A percentile compares a stretch with the other conserved stretches of the same genome.
phyloP scores from a whole-genome alignment of 2,888 invertebrate species.

The Brassicogethes aeneus region DNA sequence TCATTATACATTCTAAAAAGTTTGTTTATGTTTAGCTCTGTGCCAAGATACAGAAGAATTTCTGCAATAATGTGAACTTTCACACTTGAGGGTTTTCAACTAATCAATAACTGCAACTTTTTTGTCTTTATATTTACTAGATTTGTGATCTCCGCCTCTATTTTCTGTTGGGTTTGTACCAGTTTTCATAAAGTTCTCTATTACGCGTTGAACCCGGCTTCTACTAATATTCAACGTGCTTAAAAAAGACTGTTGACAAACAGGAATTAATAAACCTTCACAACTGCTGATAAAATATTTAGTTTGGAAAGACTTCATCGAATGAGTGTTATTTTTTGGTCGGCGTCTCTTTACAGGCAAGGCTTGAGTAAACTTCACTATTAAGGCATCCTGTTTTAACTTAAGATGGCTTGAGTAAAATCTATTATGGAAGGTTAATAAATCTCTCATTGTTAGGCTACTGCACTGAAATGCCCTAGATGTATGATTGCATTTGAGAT shows the following conservation, averaged over 20 bases:
- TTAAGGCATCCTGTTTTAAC: background rate
- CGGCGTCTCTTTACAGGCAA: background rate
- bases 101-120: conserved; percentile 14
- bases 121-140: background rate
- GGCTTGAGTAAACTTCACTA: background rate
- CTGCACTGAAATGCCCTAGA: background rate
- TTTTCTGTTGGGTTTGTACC: background rate
- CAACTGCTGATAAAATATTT: conserved; percentile 2
- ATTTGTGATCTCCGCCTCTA: background rate
- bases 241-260: background rate
- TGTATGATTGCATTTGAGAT: background rate
- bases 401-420: background rate
- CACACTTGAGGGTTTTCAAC: conserved; percentile 19
- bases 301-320: background rate
- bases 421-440: background rate
- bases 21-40: conserved; percentile 18
- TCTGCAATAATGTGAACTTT: conserved; percentile 15
- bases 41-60: conserved; percentile 11
- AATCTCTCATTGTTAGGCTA: background rate
- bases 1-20: conserved; percentile 12
- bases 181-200: background rate
- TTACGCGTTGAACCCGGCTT: background rate
- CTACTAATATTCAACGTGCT: background rate
- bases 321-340: background rate
- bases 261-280: background rate